Evolutionary conservation across 2,888 invertebrate species (phyloP).

Genomic region (Iselma pallidipennis): DNA sequence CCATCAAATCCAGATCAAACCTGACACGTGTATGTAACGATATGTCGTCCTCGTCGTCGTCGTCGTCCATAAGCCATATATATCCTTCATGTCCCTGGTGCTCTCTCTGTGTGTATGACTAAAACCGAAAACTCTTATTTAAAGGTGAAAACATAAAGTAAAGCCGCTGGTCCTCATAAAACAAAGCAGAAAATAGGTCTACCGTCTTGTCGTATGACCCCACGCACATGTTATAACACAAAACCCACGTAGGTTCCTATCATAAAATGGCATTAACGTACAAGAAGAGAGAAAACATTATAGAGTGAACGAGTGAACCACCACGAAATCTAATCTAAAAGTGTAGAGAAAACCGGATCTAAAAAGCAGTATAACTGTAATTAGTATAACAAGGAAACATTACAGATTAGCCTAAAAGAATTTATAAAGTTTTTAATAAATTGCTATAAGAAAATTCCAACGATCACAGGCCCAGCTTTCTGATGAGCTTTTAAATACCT

Average conservation of each 20-base stretch:
- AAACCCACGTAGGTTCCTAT: not conserved
- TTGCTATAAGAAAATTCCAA: not conserved
- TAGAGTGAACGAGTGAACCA: too few species aligned
- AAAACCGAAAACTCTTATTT: slow-evolving; percentile 20
- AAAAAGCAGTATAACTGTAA: not conserved
- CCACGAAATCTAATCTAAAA: not conserved
- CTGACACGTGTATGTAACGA: slow-evolving; percentile 26
- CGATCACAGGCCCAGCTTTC: not conserved
- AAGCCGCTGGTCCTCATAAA: slow-evolving; percentile 30
- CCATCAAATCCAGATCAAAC: slow-evolving; percentile 27
- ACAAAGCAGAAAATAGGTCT: slow-evolving; percentile 19
- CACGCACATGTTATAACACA: not conserved
- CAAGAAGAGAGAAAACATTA: not conserved
- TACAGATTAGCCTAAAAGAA: not conserved
- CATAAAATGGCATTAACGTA: slow-evolving; percentile 9
- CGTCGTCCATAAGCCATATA: too few species aligned
- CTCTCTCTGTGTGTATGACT: not conserved
- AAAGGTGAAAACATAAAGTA: slow-evolving; percentile 26
- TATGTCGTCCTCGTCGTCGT: slow-evolving; percentile 20
- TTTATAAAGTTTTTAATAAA: not conserved
- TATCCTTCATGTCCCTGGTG: too few species aligned
- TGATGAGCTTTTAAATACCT: slow-evolving; percentile 2
- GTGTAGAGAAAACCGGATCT: too few species aligned
- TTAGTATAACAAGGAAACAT: not conserved
- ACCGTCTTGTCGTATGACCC: slow-evolving; percentile 11